These are phyloP conservation scores for Coreoperca whiteheadi DNA, from an alignment of 2,113 vertebrate genomes.

Conservation along the genomic window DNA sequence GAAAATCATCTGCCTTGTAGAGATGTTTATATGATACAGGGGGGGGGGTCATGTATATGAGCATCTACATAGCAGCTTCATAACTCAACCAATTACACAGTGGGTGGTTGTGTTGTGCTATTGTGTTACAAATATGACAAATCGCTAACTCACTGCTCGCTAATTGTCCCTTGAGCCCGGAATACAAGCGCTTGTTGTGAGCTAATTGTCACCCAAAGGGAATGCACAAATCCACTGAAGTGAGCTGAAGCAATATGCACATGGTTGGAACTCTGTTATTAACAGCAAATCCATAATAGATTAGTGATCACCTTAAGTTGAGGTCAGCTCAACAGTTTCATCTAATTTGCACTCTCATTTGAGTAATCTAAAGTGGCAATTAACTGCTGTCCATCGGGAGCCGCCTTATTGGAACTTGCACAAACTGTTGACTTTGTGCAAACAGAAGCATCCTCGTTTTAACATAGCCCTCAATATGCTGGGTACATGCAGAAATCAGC, in stretches of 20 bases:
- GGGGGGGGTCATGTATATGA: too few species aligned
- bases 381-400: conserved; percentile 42
- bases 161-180: conserved; percentile 75
- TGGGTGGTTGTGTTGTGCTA: conserved; percentile 66
- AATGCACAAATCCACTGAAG: conserved; percentile 38
- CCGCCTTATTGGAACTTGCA: conserved; percentile 22
- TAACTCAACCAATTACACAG: conserved; percentile 73
- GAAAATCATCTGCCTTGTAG: too few species aligned
- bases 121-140: conserved; percentile 78
- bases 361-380: conserved; percentile 59
- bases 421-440: conserved; percentile 26
- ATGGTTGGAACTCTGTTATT: conserved; percentile 12
- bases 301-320: conserved; percentile 48
- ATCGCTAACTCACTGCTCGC: conserved; percentile 63
- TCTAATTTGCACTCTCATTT: conserved; percentile 53
- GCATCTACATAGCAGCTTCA: conserved; percentile 63
- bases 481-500: background rate
- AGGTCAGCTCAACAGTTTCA: conserved; percentile 54
- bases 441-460: conserved; percentile 30
- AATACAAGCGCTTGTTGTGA: conserved; percentile 64
- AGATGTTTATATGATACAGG: too few species aligned
- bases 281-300: conserved; percentile 56
- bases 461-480: background rate
- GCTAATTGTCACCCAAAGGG: conserved; percentile 78
- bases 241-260: conserved; percentile 31